These are phyloP conservation scores for Neodiprion pinetum DNA, from an alignment of 1,140 invertebrate species.

Conservation along the genomic window DNA sequence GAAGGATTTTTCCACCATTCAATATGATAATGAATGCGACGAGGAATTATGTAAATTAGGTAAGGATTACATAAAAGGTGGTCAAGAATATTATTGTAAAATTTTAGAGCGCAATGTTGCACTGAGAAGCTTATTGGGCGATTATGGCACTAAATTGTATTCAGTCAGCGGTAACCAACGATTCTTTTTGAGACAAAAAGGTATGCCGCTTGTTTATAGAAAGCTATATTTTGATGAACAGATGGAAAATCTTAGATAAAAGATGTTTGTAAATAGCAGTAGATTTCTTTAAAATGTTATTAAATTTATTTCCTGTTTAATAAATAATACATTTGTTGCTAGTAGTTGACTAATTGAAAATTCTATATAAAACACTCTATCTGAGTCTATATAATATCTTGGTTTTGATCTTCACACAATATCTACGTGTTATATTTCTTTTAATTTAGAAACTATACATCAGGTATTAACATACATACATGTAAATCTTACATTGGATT, in stretches of 20 bases:
- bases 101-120: conserved; percentile 75
- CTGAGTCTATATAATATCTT: not conserved
- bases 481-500: not conserved
- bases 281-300: not conserved
- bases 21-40: conserved; percentile 70
- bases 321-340: conserved; percentile 4
- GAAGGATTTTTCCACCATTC: conserved; percentile 68
- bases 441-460: not conserved
- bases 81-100: conserved; percentile 78
- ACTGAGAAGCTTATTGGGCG: conserved; percentile 69
- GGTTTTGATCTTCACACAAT: not conserved
- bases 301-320: not conserved
- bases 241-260: conserved; percentile 20
- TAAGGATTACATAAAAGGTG: conserved; percentile 71
- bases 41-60: conserved; percentile 66
- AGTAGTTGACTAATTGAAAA: not conserved
- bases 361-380: not conserved
- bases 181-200: conserved; percentile 68
- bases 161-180: conserved; percentile 74
- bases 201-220: conserved; percentile 68
- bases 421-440: not conserved
- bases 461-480: not conserved
- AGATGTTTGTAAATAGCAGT: not conserved
- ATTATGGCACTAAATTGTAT: conserved; percentile 65
- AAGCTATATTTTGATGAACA: conserved; percentile 67